These are phyloP conservation scores for Argyrosomus regius DNA, from an alignment of 2,797 vertebrate species.

Conservation along the genomic window DNA sequence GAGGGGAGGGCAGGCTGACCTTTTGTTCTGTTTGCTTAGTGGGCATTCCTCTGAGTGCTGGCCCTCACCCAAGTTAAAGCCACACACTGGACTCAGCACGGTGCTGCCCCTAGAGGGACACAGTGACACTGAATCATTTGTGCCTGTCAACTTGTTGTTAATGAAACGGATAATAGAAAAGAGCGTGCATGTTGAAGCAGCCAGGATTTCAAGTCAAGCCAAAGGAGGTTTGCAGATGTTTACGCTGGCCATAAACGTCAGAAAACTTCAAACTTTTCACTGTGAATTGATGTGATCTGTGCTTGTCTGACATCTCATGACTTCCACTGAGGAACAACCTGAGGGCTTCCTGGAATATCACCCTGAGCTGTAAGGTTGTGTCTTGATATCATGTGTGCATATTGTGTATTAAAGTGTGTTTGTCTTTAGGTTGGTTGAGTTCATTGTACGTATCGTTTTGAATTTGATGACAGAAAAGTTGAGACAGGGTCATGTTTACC, in stretches of 20 bases:
- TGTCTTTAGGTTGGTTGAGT: not conserved
- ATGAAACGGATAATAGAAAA: slow-evolving; percentile 8
- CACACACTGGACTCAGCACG: slow-evolving; percentile 46
- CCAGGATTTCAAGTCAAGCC: no score
- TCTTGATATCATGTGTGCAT: not conserved
- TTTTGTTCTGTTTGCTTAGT: slow-evolving; percentile 82
- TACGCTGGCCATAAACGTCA: no score
- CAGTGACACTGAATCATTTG: slow-evolving; percentile 35
- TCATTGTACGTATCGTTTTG: not conserved
- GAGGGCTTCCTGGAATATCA: not conserved
- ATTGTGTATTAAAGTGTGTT: not conserved
- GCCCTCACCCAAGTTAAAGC: slow-evolving; percentile 67
- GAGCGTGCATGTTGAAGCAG: not conserved
- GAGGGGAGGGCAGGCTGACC: slow-evolving; percentile 64
- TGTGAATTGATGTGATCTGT: not conserved
- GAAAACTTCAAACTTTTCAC: not conserved
- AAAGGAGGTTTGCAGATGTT: not conserved
- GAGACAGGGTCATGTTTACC: no score
- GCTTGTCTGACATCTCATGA: not conserved
- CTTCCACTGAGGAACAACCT: not conserved
- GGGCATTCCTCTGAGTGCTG: slow-evolving; percentile 78
- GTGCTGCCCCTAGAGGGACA: slow-evolving; percentile 57
- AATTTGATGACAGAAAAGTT: no score
- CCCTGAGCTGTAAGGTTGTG: not conserved
- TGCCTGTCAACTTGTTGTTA: slow-evolving; percentile 23